A percentile compares a stretch with the other conserved stretches of the same genome.
phyloP scores from a whole-genome alignment of 2,888 invertebrate species.

The Falcaria lacertinaria region DNA sequence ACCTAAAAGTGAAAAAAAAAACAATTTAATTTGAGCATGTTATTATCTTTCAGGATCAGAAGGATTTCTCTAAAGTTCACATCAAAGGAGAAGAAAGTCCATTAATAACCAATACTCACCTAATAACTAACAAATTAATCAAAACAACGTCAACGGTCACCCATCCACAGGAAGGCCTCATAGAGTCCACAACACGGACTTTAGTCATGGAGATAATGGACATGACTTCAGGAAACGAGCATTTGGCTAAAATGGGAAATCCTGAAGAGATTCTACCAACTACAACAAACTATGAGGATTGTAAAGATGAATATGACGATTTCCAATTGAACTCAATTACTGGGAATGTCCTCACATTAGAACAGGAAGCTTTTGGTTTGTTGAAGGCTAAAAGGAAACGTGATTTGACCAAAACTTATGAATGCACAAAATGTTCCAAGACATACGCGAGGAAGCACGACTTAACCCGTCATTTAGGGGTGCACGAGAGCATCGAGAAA shows the following conservation, averaged over 20 bases:
- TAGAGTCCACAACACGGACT: slow-evolving; percentile 58
- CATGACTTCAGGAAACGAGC: slow-evolving; percentile 23
- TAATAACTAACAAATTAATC: slow-evolving; percentile 63
- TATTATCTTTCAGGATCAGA: slow-evolving; percentile 26
- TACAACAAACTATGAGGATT: slow-evolving; percentile 21
- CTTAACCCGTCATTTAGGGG: slow-evolving; percentile 45
- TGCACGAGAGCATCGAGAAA: slow-evolving; percentile 56
- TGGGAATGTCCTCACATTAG: slow-evolving; percentile 56
- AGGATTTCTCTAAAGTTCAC: slow-evolving; percentile 26
- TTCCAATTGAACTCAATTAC: slow-evolving; percentile 71
- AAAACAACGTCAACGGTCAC: slow-evolving; percentile 61
- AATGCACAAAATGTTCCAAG: slow-evolving; percentile 56
- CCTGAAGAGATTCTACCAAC: slow-evolving; percentile 65
- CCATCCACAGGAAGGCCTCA: slow-evolving; percentile 47
- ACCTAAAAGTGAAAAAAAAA: too few species aligned
- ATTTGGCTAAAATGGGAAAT: slow-evolving; percentile 37
- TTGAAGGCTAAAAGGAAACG: slow-evolving; percentile 41
- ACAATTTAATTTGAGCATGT: too few species aligned
- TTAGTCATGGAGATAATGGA: slow-evolving; percentile 65
- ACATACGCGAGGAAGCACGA: slow-evolving; percentile 25
- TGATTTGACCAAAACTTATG: slow-evolving; percentile 10
- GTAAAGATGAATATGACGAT: slow-evolving; percentile 34
- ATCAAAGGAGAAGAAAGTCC: slow-evolving; percentile 56
- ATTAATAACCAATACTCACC: slow-evolving; percentile 57
- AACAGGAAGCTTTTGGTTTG: slow-evolving; percentile 64